Evolutionary conservation across 2,888 invertebrate genomes (phyloP).

Genomic region (Torymus tubicola): DNA sequence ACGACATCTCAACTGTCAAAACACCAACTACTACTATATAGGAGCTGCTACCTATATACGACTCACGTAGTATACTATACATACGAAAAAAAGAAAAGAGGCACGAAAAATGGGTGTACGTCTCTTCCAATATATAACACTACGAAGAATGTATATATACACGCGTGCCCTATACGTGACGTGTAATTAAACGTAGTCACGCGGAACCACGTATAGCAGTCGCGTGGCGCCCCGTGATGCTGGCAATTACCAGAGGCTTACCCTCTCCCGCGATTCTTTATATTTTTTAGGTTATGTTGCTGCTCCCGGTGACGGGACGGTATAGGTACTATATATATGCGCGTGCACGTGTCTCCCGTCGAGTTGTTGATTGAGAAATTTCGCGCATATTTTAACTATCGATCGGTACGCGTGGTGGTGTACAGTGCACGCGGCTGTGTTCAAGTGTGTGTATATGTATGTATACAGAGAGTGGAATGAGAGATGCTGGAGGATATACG

Average conservation of each 20-base stretch:
- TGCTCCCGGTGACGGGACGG: constrained; percentile 49
- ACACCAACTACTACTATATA: background rate
- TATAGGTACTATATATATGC: too few relatives aligned
- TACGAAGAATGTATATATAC: background rate
- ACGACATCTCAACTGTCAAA: constrained; percentile 29
- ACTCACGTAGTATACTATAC: too few relatives aligned
- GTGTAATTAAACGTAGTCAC: constrained; percentile 74
- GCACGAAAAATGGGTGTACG: background rate
- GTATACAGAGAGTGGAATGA: too few relatives aligned
- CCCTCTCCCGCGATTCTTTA: constrained; percentile 28
- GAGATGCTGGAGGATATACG: too few relatives aligned
- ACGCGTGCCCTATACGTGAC: constrained; percentile 63
- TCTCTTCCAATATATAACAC: background rate
- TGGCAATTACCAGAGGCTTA: constrained; percentile 75
- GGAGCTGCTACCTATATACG: background rate
- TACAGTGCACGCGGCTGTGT: too few relatives aligned
- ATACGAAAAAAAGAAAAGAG: constrained; percentile 3
- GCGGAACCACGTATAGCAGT: constrained; percentile 63
- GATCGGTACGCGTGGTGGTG: constrained; percentile 34
- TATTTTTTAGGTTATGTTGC: constrained; percentile 62
- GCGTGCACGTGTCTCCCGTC: constrained; percentile 3
- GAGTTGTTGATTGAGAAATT: constrained; percentile 52
- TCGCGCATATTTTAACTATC: constrained; percentile 54
- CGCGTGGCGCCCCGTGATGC: constrained; percentile 74
- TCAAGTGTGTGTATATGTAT: too few relatives aligned